A percentile compares a stretch with the other conserved stretches of the same genome.
Evolutionary conservation across 2,888 invertebrate species (phyloP).

Genomic region (Tethea ocularis): DNA sequence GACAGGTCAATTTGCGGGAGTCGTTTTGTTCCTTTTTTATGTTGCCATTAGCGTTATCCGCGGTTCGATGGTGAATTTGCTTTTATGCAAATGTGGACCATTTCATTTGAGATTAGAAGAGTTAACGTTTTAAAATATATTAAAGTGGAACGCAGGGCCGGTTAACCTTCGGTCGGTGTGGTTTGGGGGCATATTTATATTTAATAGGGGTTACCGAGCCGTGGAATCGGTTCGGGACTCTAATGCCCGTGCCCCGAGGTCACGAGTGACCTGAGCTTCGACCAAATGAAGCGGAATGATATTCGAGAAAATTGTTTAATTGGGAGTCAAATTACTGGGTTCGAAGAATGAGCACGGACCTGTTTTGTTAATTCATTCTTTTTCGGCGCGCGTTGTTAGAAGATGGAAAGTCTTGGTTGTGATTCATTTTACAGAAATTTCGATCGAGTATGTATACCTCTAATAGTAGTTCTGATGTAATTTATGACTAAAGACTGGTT

Average conservation of each 20-base stretch:
- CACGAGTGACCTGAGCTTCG: constrained; percentile 63
- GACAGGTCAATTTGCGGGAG: constrained; percentile 81
- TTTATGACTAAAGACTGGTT: background rate
- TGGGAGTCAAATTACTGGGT: constrained; percentile 74
- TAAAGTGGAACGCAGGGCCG: constrained; percentile 57
- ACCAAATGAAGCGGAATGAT: constrained; percentile 73
- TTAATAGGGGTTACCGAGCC: constrained; percentile 73
- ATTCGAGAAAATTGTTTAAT: constrained; percentile 82
- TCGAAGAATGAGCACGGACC: constrained; percentile 56
- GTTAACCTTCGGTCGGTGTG: constrained; percentile 60
- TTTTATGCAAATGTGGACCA: constrained; percentile 60
- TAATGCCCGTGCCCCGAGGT: constrained; percentile 74
- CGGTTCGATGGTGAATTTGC: constrained; percentile 49
- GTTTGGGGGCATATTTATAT: constrained; percentile 79
- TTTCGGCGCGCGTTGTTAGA: constrained; percentile 44
- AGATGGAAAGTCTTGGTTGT: constrained; percentile 20
- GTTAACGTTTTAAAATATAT: constrained; percentile 47
- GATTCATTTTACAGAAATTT: constrained; percentile 6
- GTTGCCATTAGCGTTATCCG: constrained; percentile 55
- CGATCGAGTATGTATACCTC: background rate
- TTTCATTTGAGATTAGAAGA: constrained; percentile 47
- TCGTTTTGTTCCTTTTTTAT: constrained; percentile 64
- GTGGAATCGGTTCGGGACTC: constrained; percentile 69
- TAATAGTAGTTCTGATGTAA: background rate
- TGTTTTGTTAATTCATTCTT: constrained; percentile 53